Evolutionary conservation across 1,140 invertebrate species (phyloP).

Genomic region (Agrypnia vestita): DNA sequence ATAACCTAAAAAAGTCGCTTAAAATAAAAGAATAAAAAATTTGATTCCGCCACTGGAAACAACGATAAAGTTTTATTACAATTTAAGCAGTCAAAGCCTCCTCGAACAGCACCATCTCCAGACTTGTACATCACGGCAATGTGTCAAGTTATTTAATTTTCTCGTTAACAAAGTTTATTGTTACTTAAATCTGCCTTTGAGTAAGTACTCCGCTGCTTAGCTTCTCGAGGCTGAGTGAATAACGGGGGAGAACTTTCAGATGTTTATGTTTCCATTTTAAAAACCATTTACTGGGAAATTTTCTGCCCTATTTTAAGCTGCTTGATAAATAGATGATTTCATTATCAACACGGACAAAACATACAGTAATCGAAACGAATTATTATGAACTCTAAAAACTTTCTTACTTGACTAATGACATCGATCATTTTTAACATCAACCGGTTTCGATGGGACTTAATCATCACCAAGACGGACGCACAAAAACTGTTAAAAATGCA

Average conservation of each 20-base stretch:
- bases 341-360: slow-evolving; percentile 5
- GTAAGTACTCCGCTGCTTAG: slow-evolving; percentile 7
- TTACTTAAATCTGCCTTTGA: slow-evolving; percentile 48
- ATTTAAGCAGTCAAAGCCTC: slow-evolving; percentile 15
- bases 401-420: too few relatives aligned
- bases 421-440: too few relatives aligned
- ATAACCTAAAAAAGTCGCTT: too few relatives aligned
- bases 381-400: too few relatives aligned
- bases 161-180: slow-evolving; percentile 55
- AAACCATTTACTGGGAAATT: slow-evolving; percentile 21
- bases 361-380: too few relatives aligned
- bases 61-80: slow-evolving; percentile 20
- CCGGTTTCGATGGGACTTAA: too few relatives aligned
- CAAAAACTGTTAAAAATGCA: too few relatives aligned
- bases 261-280: slow-evolving; percentile 41
- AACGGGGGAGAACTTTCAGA: slow-evolving; percentile 7
- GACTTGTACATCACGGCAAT: slow-evolving; percentile 30
- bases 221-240: background rate
- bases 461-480: too few relatives aligned
- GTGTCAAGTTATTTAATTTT: slow-evolving; percentile 56
- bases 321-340: slow-evolving; percentile 6
- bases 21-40: too few relatives aligned
- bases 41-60: background rate
- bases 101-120: slow-evolving; percentile 10
- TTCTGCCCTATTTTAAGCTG: slow-evolving; percentile 1